phyloP scores from a whole-genome alignment of 2,888 invertebrate genomes.

The Coenonympha glycerion region DNA sequence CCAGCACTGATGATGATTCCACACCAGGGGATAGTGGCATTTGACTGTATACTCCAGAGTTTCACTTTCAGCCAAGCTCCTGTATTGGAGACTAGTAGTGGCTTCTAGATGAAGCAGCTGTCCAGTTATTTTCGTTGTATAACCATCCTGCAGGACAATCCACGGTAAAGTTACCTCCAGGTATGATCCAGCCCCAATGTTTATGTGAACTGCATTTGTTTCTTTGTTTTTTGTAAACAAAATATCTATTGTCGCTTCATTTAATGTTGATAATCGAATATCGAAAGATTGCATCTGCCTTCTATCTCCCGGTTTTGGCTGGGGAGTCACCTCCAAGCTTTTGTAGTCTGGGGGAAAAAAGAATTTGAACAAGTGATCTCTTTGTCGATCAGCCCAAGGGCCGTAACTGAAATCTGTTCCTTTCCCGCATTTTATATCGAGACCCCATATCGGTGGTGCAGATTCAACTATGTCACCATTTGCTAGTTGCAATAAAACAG shows the following conservation, averaged over 20 bases:
- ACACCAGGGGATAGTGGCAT: constrained; percentile 92
- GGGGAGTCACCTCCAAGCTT: constrained; percentile 84
- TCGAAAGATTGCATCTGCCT: constrained; percentile 94
- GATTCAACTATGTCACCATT: constrained; percentile 96
- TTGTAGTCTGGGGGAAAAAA: constrained; percentile 95
- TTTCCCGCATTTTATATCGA: constrained; percentile 96
- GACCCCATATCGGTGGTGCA: constrained; percentile 95
- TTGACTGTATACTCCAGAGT: constrained; percentile 93
- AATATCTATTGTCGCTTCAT: constrained; percentile 96
- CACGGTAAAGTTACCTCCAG: constrained; percentile 97
- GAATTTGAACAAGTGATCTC: constrained; percentile 95
- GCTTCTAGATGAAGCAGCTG: constrained; percentile 95
- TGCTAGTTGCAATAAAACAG: constrained; percentile 89
- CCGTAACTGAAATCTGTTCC: constrained; percentile 98
- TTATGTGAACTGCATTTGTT: constrained; percentile 97
- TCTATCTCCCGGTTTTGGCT: constrained; percentile 90
- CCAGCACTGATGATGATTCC: constrained; percentile 99
- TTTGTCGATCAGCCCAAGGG: constrained; percentile 98
- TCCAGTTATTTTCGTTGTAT: constrained; percentile 92
- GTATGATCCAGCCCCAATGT: constrained; percentile 96
- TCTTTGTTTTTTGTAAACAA: constrained; percentile 95
- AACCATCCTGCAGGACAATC: constrained; percentile 91
- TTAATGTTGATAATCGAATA: constrained; percentile 90
- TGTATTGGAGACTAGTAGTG: constrained; percentile 94
- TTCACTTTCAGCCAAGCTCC: constrained; percentile 95